These are phyloP conservation scores for Astropecten irregularis DNA, from an alignment of 53 echinoderm and acorn worm species.

Conservation along the genomic window DNA sequence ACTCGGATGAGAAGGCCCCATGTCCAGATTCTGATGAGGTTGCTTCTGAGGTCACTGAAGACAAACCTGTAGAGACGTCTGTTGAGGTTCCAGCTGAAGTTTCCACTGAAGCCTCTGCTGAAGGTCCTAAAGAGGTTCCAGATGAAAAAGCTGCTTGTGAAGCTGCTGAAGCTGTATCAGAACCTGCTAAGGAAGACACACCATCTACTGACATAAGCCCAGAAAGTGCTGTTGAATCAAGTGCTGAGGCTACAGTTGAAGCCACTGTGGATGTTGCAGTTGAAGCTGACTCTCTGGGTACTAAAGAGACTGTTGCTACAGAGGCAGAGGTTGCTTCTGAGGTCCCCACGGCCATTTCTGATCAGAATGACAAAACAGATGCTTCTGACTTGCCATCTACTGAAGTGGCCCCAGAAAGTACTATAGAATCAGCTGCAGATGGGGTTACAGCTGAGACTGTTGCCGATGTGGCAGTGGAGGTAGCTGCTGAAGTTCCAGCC, in stretches of 20 bases:
- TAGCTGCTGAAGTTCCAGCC: slow-evolving; percentile 1
- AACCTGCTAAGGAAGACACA: not conserved
- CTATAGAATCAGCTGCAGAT: not conserved
- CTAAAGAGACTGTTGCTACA: not conserved
- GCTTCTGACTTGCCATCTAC: not conserved
- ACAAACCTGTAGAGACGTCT: not conserved
- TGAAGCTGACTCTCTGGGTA: not conserved
- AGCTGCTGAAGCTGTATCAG: not conserved
- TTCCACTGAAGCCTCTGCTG: not conserved
- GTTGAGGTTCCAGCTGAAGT: slow-evolving; percentile 1
- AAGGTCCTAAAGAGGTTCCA: not conserved
- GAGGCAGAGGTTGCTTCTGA: slow-evolving; percentile 8
- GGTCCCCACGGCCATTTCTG: not conserved
- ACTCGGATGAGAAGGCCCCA: no score
- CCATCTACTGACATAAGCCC: no score
- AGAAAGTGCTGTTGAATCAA: no score
- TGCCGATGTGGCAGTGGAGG: not conserved
- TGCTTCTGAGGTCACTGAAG: no score
- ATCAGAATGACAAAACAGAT: not conserved
- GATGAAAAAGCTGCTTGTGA: not conserved
- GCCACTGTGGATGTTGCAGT: not conserved
- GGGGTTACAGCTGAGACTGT: not conserved
- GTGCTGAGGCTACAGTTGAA: not conserved
- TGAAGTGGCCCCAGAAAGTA: not conserved
- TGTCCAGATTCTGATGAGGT: no score